Evolutionary conservation across 2,797 vertebrate genomes (phyloP).

Genomic region (Orestias chungarensis): DNA sequence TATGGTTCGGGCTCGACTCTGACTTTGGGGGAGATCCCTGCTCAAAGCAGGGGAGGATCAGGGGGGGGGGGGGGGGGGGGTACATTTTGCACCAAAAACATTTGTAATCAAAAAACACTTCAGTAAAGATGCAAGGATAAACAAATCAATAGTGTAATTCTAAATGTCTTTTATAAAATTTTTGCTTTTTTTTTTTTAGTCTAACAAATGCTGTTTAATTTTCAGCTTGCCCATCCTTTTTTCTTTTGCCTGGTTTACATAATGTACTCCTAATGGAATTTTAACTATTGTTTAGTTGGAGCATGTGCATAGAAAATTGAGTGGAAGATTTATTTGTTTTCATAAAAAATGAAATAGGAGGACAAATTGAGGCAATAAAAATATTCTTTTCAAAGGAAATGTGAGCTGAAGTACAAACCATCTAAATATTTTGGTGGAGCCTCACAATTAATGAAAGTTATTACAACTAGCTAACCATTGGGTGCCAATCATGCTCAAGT

Average conservation of each 20-base stretch:
- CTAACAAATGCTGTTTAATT: not conserved
- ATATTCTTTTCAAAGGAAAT: too few relatives aligned
- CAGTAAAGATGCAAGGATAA: not conserved
- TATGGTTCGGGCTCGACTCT: slow-evolving; percentile 12
- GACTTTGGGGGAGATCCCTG: slow-evolving; percentile 4
- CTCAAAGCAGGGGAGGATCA: not conserved
- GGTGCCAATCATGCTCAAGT: not conserved
- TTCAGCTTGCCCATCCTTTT: not conserved
- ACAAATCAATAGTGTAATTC: not conserved
- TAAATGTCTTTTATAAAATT: not conserved
- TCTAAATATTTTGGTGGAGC: not conserved
- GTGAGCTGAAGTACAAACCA: not conserved
- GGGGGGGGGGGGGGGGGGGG: not conserved
- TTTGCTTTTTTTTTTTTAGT: too few relatives aligned
- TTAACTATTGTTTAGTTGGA: too few relatives aligned
- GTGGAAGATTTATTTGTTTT: too few relatives aligned
- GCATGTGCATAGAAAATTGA: not conserved
- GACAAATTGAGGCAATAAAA: too few relatives aligned
- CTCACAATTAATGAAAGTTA: not conserved
- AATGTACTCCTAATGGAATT: not conserved
- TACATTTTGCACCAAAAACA: not conserved
- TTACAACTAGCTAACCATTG: not conserved
- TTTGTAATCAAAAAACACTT: not conserved
- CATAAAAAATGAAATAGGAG: too few relatives aligned
- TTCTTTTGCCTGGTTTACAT: not conserved